These are phyloP conservation scores for Microtus pennsylvanicus DNA, from an alignment of 2,113 vertebrate species.

Conservation along the genomic window DNA sequence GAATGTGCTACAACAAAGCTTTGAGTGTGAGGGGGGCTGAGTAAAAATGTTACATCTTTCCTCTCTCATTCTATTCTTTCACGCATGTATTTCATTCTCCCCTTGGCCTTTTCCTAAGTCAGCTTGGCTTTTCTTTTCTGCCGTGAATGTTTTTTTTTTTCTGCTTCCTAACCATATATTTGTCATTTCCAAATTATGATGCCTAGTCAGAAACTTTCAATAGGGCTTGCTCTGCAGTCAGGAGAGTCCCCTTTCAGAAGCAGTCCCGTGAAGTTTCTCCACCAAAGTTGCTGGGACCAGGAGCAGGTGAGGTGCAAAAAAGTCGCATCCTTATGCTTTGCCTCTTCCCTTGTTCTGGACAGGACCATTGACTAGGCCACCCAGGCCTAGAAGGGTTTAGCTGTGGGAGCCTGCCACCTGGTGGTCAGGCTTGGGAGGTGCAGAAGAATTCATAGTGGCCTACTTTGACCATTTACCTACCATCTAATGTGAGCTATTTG, in stretches of 20 bases:
- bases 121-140: neutral
- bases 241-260: conserved; percentile 25
- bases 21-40: conserved; percentile 24
- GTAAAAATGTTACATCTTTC: conserved; percentile 39
- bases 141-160: neutral
- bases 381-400: conserved; percentile 51
- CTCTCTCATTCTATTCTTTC: neutral
- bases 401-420: conserved; percentile 77
- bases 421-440: conserved; percentile 65
- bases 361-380: neutral
- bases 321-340: neutral
- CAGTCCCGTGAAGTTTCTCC: neutral
- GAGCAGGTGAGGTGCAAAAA: neutral
- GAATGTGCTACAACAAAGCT: conserved; percentile 54
- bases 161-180: conserved; percentile 27
- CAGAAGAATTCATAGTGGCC: conserved; percentile 29
- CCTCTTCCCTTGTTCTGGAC: neutral
- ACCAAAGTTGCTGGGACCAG: neutral
- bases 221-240: conserved; percentile 14
- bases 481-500: conserved; percentile 20
- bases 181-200: conserved; percentile 53
- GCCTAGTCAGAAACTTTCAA: neutral
- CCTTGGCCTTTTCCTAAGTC: conserved; percentile 5
- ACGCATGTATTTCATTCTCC: conserved; percentile 14
- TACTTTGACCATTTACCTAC: neutral